Evolutionary conservation across 2,797 vertebrate species (phyloP), one percentile per base, ranked within the genome.

Genomic region (Malurus splendens): DNA sequence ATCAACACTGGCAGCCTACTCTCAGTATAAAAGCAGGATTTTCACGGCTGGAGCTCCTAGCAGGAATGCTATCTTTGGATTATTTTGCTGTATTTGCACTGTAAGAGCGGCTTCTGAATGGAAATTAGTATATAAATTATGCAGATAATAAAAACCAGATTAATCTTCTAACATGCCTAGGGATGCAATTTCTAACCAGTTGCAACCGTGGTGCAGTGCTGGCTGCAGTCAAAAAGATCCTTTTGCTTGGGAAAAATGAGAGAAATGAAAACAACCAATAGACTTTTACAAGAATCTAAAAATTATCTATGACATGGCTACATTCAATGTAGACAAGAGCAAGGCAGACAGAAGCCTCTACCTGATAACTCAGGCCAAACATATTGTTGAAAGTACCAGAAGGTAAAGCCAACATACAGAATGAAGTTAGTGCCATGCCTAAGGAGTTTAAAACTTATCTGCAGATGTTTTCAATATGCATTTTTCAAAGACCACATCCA

Each of bases 251-350:
- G 33, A 19, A 72, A 87, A 76, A 15, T 9, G 16, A 51, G 3
- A 23, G 11, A 38, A 65, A 14, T 27, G 20, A 51, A 33, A 85
- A 73, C 7, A 24, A 47, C 4, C 25, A 59, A 42, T 1, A 67
- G 13, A 62, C 3, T 9, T 68, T 44, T 19, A 0, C 1, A 67
- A 71, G 44, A 66, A 47, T 0, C 0, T 11, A 51, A 22, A 24
- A 67, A 18, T 48, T 19, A 62, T n/a, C 25, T 60, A 3, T 20
- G 14, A 39, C 41, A 74, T 5, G 5, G 15, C 7, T 9, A 13
- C 0, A 0, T 41, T 59, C 14, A 56, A 25, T 0, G 3, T 0
- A 67, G 28, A 36, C 24, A 70, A 50, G 4, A 75, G 8, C 15
- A 84, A 81, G 30, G 18, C 13, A 60, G 39, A 41, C 1, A 11